Percentiles rank a stretch among this genome's conserved stretches.
phyloP scores from a whole-genome alignment of 2,797 vertebrate species.

The Ambastaia sidthimunki region DNA sequence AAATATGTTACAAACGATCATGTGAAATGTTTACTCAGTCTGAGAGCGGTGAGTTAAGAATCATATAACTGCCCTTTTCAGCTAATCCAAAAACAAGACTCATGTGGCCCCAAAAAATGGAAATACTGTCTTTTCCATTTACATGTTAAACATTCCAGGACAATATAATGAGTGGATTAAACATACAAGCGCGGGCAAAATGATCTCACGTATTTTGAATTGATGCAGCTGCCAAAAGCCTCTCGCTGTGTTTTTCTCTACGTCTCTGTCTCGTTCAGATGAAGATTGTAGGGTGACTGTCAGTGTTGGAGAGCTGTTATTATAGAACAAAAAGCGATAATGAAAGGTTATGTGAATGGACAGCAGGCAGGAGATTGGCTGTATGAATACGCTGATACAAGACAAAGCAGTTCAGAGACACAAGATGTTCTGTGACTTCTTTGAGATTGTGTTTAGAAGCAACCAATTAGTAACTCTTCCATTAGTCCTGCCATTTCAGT shows the following conservation, averaged over 20 bases:
- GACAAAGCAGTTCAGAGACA: conserved; percentile 23
- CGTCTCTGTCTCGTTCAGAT: conserved; percentile 32
- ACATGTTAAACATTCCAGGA: conserved; percentile 3
- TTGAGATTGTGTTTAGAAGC: conserved; percentile 8
- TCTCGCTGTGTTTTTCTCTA: conserved; percentile 4
- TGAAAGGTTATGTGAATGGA: conserved; percentile 45
- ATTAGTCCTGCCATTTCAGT: neutral
- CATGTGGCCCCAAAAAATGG: neutral
- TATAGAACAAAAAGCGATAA: conserved; percentile 46
- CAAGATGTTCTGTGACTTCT: neutral
- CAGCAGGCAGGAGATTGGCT: conserved; percentile 46
- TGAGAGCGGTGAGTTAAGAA: neutral
- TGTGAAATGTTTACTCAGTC: neutral
- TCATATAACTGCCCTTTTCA: conserved; percentile 9
- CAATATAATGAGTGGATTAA: neutral
- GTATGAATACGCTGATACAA: conserved; percentile 18
- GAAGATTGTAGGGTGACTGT: conserved; percentile 58
- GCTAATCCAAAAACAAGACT: conserved; percentile 4
- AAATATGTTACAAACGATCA: neutral
- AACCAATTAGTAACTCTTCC: conserved; percentile 29
- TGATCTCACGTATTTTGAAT: conserved; percentile 3
- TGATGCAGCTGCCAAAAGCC: neutral
- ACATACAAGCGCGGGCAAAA: neutral
- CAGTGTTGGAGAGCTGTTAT: conserved; percentile 55
- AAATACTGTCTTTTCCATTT: conserved; percentile 3